Base-by-base conservation (phyloP, 37 sponge, comb jelly and placozoan genomes). In the Corticium candelabrum region DNA sequence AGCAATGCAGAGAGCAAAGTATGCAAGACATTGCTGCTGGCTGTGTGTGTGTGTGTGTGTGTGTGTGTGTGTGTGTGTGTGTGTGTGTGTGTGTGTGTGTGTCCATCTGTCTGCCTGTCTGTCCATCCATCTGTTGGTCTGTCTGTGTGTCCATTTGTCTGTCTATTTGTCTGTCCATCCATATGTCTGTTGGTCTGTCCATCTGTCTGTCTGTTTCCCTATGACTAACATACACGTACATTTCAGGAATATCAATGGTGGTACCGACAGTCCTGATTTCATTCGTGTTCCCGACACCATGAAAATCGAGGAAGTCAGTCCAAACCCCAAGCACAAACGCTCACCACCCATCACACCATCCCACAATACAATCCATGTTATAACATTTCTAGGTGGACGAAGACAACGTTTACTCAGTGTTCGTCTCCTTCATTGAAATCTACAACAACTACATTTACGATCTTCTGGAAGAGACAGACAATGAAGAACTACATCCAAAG, bases 381-480 rank as follows among this genome's bases (percentile, higher is more conserved):
- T 50, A 21, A 27, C n/a, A 50, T 27, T 15, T 29, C 35, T 15
- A 74, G 40, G 85, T 91, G 0, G 95, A 97, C 43, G 93, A 94
- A 78, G 99, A 97, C 78, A 87, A 79, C 39, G 82, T 75, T 37
- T 97, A 91, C 78, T 83, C 92, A 62, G 93, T 97, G 43, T 94
- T 97, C 83, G 88, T 94, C 43, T 89, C 90, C 43, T 97, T 91
- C 68, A 82, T 94, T 31, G 99, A 97, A 74, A 91, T 97, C 41
- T 97, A 94, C 83, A 97, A 97, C 81, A 94, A 97, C 85, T 97
- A 87, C 78, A 79, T 94, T 31, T 97, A 83, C 50, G 99, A 97
- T 74, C 83, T 97, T 35, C 80, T 97, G 41, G 99, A 97, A 34
- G 99, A 97, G 21, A 38, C 84, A 21, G 30, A 39, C 11, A 57